These are phyloP conservation scores for Brachyalestes nurse DNA, from an alignment of 2,797 vertebrate species.

Conservation along the genomic window DNA sequence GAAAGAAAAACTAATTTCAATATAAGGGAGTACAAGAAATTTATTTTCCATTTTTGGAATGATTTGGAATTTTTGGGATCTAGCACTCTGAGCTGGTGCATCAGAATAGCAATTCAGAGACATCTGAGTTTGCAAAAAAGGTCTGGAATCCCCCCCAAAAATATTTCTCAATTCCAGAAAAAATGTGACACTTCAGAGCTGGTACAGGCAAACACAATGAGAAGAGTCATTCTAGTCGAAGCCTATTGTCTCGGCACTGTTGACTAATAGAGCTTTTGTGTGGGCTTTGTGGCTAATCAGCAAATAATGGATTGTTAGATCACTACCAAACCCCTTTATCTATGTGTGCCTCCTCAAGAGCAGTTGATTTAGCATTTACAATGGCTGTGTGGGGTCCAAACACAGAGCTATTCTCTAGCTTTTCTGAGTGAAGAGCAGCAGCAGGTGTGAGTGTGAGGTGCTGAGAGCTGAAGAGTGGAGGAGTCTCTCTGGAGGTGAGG, in stretches of 20 bases:
- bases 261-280: not conserved
- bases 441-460: slow-evolving; percentile 27
- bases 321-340: not conserved
- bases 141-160: too few relatives aligned
- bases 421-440: slow-evolving; percentile 5
- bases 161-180: not conserved
- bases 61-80: too few relatives aligned
- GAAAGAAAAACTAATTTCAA: too few relatives aligned
- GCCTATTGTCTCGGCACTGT: slow-evolving; percentile 4
- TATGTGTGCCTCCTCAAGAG: not conserved
- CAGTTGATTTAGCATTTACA: not conserved
- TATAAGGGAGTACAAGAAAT: too few relatives aligned
- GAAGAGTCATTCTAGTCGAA: not conserved
- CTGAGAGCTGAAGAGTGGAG: slow-evolving; percentile 1
- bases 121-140: not conserved
- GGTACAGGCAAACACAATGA: too few relatives aligned
- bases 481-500: slow-evolving; percentile 2
- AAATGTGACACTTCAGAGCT: not conserved
- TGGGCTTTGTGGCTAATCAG: not conserved
- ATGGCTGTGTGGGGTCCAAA: slow-evolving; percentile 33
- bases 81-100: too few relatives aligned
- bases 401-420: not conserved
- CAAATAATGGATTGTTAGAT: slow-evolving; percentile 14
- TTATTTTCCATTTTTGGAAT: too few relatives aligned
- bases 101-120: too few relatives aligned